These are phyloP conservation scores for Sycophila texana DNA, from an alignment of 2,888 invertebrate genomes.

Conservation along the genomic window DNA sequence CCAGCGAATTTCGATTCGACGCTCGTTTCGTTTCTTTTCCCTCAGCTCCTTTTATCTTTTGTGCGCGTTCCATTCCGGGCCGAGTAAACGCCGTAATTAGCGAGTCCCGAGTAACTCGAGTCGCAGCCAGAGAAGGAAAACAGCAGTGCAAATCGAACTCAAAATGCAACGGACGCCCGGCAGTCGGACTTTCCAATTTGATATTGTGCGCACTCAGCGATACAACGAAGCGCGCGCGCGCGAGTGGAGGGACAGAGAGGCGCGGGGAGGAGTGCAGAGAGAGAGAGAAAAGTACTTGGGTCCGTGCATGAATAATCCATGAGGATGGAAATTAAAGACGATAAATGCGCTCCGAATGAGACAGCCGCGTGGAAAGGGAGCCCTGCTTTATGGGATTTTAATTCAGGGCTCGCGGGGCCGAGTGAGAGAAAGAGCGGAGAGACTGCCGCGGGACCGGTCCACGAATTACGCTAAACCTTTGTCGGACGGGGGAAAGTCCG, in stretches of 20 bases:
- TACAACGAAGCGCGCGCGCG: conserved; percentile 5
- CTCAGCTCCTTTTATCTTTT: too few species aligned
- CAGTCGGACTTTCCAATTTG: not conserved
- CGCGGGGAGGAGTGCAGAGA: conserved; percentile 5
- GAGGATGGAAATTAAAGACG: conserved; percentile 74
- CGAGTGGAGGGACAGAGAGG: not conserved
- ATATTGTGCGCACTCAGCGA: conserved; percentile 8
- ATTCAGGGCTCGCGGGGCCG: conserved; percentile 63
- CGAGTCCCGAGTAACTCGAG: too few species aligned
- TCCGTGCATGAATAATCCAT: conserved; percentile 71
- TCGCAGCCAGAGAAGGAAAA: not conserved
- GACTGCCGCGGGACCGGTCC: conserved; percentile 16
- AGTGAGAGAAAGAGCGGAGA: too few species aligned
- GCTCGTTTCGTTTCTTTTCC: too few species aligned
- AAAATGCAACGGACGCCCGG: not conserved
- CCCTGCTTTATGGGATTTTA: conserved; percentile 70
- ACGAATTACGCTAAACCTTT: too few species aligned
- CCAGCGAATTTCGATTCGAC: too few species aligned
- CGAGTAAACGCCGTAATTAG: too few species aligned
- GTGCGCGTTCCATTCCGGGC: too few species aligned
- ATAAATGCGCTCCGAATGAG: conserved; percentile 71
- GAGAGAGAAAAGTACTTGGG: not conserved
- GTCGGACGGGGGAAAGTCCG: conserved; percentile 10
- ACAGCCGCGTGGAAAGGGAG: conserved; percentile 64
- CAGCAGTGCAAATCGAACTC: not conserved